Evolutionary conservation across 1,140 invertebrate species (phyloP), one percentile per base, ranked within the genome.

Genomic region (Leucophenga varia): DNA sequence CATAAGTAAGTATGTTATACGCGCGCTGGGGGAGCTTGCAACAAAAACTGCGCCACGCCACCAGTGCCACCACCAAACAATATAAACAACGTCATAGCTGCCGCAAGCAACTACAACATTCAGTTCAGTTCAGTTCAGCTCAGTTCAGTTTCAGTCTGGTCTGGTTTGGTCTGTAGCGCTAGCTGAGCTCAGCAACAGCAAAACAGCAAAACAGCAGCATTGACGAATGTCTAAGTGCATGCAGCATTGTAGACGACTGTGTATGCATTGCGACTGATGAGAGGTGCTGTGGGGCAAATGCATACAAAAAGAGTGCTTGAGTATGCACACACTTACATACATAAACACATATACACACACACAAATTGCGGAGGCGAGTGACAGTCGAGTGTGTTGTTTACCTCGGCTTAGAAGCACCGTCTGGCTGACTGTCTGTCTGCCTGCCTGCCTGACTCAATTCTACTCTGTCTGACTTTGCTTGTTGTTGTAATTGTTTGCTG

Each of bases 11-110:
- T 25, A 10, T 25, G 22, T 6, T 5, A 25, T 25, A 25, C 5
- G 22, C 22, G 22, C 22, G 22, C 22, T 25, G 10, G 10, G 22
- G 22, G 22, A 25, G 22, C 22, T 6, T 25, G n/a, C n/a, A n/a
- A n/a, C n/a, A n/a, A n/a, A 28, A 43, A 34, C 31, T 46, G 47
- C 37, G 45, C 25, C 22, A 49, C 51, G n/a, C n/a, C n/a, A n/a
- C n/a, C n/a, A n/a, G n/a, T 55, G 61, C 61, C 55, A 65, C 63
- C 63, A 54, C 58, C 59, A 45, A 46, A 49, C n/a, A n/a, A n/a
- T n/a, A n/a, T n/a, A n/a, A n/a, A n/a, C n/a, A n/a, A n/a, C n/a
- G n/a, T n/a, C n/a, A n/a, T n/a, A n/a, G n/a, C n/a, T n/a, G n/a
- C n/a, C n/a, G n/a, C n/a, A n/a, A n/a, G n/a, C n/a, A n/a, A n/a